Percentiles rank a stretch among this genome's conserved stretches.
Conservation (phyloP, 2,797 vertebrate species). For the Leptoclinus maculatus region DNA sequence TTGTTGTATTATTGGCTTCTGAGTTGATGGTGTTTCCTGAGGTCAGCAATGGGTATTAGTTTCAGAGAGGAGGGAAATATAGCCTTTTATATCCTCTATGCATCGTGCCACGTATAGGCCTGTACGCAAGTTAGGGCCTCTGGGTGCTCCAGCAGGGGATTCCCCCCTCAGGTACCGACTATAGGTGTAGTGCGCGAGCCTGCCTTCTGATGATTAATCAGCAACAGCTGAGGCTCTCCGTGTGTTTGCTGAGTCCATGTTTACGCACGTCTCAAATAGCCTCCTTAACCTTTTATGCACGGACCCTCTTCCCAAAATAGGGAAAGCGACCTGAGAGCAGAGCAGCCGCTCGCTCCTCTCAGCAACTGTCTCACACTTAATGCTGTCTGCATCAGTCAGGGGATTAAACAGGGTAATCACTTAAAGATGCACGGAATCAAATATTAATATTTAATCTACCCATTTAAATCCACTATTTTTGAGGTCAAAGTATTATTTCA, state of each 20-base stretch:
- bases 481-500: background rate
- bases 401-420: background rate
- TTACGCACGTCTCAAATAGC: constrained; percentile 91
- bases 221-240: constrained; percentile 91
- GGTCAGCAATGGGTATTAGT: background rate
- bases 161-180: constrained; percentile 68
- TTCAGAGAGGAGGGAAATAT: too few species aligned
- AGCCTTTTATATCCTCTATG: background rate
- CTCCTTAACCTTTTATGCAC: too few species aligned
- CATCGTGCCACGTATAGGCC: constrained; percentile 2
- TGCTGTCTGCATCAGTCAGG: constrained; percentile 38
- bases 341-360: constrained; percentile 37
- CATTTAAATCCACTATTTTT: background rate
- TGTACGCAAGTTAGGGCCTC: constrained; percentile 46
- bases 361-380: constrained; percentile 31
- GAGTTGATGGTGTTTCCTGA: constrained; percentile 14
- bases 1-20: background rate
- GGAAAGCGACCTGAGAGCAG: constrained; percentile 68
- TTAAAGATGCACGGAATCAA: constrained; percentile 1
- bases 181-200: constrained; percentile 44
- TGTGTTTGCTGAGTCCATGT: constrained; percentile 87
- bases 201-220: constrained; percentile 83
- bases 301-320: constrained; percentile 89
- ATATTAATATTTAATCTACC: background rate
- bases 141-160: constrained; percentile 67